phyloP scores from a whole-genome alignment of 2,888 invertebrate species.

The Zaprionus bogoriensis region DNA sequence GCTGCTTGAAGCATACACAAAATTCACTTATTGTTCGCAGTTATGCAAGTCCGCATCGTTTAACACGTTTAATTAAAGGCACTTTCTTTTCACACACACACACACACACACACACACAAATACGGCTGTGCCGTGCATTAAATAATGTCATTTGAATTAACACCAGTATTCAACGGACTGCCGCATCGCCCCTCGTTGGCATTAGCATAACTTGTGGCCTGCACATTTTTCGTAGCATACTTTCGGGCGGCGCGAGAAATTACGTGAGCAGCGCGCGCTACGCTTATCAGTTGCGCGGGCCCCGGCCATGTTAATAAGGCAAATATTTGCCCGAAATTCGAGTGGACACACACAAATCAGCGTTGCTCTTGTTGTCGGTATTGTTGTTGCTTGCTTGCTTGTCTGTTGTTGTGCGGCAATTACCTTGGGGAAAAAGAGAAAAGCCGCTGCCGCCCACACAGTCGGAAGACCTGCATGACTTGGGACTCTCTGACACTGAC shows the following conservation, averaged over 20 bases:
- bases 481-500: slow-evolving; percentile 34
- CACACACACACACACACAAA: slow-evolving; percentile 8
- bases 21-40: slow-evolving; percentile 49
- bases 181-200: neutral
- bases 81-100: slow-evolving; percentile 66
- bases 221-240: slow-evolving; percentile 46
- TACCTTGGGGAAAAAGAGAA: slow-evolving; percentile 26
- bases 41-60: slow-evolving; percentile 64
- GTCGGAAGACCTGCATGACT: slow-evolving; percentile 16
- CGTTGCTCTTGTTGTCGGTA: neutral
- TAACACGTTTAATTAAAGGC: slow-evolving; percentile 69
- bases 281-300: slow-evolving; percentile 28
- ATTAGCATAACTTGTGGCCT: slow-evolving; percentile 64
- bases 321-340: slow-evolving; percentile 61
- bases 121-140: slow-evolving; percentile 54
- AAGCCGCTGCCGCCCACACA: slow-evolving; percentile 18
- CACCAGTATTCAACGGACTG: slow-evolving; percentile 47
- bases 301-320: slow-evolving; percentile 60
- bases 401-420: slow-evolving; percentile 31
- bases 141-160: slow-evolving; percentile 75
- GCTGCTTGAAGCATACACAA: slow-evolving; percentile 26
- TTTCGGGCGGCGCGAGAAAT: slow-evolving; percentile 45
- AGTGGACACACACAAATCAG: slow-evolving; percentile 38
- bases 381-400: slow-evolving; percentile 17
- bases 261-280: slow-evolving; percentile 19